Evolutionary conservation across 2,888 invertebrate genomes (phyloP).

Genomic region (Mellilla xanthometata): DNA sequence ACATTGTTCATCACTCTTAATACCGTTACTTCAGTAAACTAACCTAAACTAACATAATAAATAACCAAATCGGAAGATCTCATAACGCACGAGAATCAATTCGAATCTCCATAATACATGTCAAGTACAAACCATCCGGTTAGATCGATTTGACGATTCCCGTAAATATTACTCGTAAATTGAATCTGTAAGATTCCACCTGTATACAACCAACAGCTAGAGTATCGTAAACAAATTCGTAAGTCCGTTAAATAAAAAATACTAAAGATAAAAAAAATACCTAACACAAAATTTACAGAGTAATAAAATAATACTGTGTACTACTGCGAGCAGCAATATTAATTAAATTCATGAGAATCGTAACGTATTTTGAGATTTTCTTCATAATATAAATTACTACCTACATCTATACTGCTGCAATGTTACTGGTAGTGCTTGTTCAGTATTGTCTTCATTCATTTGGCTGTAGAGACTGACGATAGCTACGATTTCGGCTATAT

Average conservation of each 20-base stretch:
- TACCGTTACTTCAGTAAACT: slow-evolving; percentile 60
- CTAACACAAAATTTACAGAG: slow-evolving; percentile 73
- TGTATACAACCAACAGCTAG: slow-evolving; percentile 19
- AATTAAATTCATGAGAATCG: slow-evolving; percentile 43
- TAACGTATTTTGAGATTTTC: slow-evolving; percentile 33
- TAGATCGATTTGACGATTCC: slow-evolving; percentile 6
- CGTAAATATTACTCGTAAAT: slow-evolving; percentile 11
- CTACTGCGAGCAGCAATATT: slow-evolving; percentile 68
- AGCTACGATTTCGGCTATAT: no score
- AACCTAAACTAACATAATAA: slow-evolving; percentile 68
- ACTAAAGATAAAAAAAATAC: slow-evolving; percentile 61
- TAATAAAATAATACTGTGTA: slow-evolving; percentile 80
- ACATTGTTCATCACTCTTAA: slow-evolving; percentile 74
- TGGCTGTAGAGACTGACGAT: no score
- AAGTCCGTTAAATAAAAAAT: slow-evolving; percentile 61
- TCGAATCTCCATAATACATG: slow-evolving; percentile 26
- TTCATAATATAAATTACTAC: no score
- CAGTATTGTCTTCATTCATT: slow-evolving; percentile 8
- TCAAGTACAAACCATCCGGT: slow-evolving; percentile 27
- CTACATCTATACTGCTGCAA: slow-evolving; percentile 29
- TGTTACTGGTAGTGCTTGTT: slow-evolving; percentile 13
- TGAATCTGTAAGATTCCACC: slow-evolving; percentile 23
- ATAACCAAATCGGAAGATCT: slow-evolving; percentile 75
- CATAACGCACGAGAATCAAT: slow-evolving; percentile 52
- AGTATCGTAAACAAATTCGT: slow-evolving; percentile 26